Percentiles rank a stretch among this genome's conserved stretches.
phyloP scores from a whole-genome alignment of 2,113 vertebrate genomes.

The Trogon melanurus region DNA sequence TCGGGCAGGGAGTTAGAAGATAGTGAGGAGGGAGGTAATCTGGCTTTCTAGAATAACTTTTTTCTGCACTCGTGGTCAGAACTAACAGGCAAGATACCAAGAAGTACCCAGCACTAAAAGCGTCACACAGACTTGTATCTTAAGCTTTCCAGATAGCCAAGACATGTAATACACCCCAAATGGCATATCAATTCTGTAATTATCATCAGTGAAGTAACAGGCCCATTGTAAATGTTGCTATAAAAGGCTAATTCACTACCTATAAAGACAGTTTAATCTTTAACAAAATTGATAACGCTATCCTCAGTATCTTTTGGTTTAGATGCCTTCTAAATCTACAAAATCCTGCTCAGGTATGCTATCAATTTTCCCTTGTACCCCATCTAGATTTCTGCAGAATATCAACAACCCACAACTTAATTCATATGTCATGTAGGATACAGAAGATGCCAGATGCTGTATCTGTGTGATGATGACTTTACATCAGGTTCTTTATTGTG shows the following conservation, averaged over 20 bases:
- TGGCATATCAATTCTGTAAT: neutral
- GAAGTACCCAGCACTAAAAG: neutral
- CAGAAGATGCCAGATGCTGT: neutral
- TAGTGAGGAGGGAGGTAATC: neutral
- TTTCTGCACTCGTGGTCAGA: neutral
- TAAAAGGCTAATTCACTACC: neutral
- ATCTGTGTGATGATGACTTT: neutral
- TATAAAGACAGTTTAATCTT: neutral
- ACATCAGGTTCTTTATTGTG: neutral
- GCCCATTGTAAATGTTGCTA: neutral
- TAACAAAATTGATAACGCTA: neutral
- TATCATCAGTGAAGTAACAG: neutral
- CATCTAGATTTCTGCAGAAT: neutral
- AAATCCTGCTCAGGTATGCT: neutral
- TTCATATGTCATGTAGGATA: neutral
- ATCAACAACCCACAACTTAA: neutral
- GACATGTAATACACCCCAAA: neutral
- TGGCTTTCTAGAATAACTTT: neutral
- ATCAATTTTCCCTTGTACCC: neutral
- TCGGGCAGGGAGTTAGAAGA: rapidly evolving
- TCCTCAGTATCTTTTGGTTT: neutral
- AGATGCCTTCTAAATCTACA: neutral
- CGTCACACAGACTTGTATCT: neutral
- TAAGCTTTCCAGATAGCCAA: neutral
- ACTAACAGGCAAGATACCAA: neutral